phyloP scores from a whole-genome alignment of 2,888 invertebrate species.

The Galerucella calmariensis region DNA sequence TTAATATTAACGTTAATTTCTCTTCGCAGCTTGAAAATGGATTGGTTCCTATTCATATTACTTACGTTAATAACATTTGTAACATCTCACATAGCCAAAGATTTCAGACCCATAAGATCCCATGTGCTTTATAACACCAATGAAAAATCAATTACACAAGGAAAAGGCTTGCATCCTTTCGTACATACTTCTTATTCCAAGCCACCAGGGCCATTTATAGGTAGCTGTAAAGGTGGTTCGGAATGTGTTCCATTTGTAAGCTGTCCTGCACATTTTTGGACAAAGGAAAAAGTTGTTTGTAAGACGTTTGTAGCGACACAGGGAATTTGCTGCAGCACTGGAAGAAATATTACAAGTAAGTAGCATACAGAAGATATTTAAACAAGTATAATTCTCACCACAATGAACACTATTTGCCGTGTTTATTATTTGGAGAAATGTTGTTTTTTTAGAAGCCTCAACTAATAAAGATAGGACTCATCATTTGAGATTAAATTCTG shows the following conservation, averaged over 20 bases:
- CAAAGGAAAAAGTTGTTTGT: constrained; percentile 62
- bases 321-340: constrained; percentile 75
- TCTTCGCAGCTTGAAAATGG: constrained; percentile 6
- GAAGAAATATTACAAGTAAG: constrained; percentile 69
- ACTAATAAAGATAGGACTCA: constrained; percentile 41
- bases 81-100: constrained; percentile 16
- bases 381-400: too few relatives aligned
- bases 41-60: not conserved
- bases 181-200: not conserved
- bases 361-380: too few relatives aligned
- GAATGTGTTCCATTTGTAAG: constrained; percentile 73
- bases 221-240: constrained; percentile 65
- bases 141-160: constrained; percentile 3
- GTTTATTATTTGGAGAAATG: too few relatives aligned
- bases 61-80: not conserved
- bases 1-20: not conserved
- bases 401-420: too few relatives aligned
- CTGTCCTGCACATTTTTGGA: constrained; percentile 73
- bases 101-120: constrained; percentile 4
- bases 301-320: constrained; percentile 65
- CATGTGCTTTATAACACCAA: constrained; percentile 9
- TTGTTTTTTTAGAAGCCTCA: constrained; percentile 29
- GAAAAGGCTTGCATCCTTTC: constrained; percentile 9
- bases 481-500: constrained; percentile 48
- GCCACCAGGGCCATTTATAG: constrained; percentile 28